Evolutionary conservation across 2,113 vertebrate species (phyloP), one percentile per base, ranked within the genome.

Genomic region (Dendropsophus ebraccatus): DNA sequence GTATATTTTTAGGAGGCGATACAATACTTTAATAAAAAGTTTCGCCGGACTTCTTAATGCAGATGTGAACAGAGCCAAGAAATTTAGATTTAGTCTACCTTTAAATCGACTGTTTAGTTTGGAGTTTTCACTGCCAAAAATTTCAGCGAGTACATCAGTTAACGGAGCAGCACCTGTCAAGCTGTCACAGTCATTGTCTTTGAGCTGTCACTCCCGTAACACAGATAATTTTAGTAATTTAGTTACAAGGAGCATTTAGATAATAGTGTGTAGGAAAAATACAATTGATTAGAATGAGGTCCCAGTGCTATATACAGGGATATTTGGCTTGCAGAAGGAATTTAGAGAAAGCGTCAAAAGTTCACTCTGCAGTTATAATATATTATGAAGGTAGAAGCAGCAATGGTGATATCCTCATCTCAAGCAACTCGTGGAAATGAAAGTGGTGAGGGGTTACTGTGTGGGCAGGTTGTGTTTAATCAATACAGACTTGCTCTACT

Each of bases 221-320:
- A 28, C 74, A n/a, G 56, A 84, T 67, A 50, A 84, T 67, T 84
- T 58, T 32, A 23, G 72, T 65, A 56, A 84, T 84, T 76, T 32
- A 45, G 49, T n/a, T 45, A 4, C 49, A 83, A 56, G n/a, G 19
- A 58, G 21, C 41, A 11, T 83, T 58, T 73, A 28, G 52, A 6
- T 0, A 41, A 74, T 37, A 72, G 7, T 14, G 35, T 45, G 16
- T 7, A 17, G 13, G 35, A 80, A 45, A 56, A 60, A 60, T 19
- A 62, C 21, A 58, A 56, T 19, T 35, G 14, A 3, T 23, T 41
- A 8, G 77, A 80, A 37, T 4, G 3, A 10, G 56, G 21, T 37
- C 10, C 13, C 35, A n/a, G 54, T 37, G 7, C 0, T n/a, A n/a
- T n/a, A n/a, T n/a, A n/a, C n/a, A n/a, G n/a, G n/a, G n/a, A n/a